Base-by-base conservation (phyloP, 1,140 invertebrate genomes). In the Ladona fulva region DNA sequence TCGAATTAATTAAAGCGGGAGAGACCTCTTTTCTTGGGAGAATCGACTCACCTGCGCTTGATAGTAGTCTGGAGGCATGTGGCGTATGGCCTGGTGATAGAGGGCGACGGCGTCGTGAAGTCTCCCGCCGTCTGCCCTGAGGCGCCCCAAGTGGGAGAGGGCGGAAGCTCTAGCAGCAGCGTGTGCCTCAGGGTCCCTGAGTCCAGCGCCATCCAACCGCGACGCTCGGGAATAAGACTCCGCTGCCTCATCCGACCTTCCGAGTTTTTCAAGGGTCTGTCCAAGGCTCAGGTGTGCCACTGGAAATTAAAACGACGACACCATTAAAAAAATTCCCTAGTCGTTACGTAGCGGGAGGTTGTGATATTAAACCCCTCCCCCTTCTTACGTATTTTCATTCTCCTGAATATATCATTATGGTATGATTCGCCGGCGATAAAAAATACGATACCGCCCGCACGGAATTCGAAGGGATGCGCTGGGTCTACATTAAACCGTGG, bases 271-370 rank as follows among this genome's bases (percentile, higher is more conserved):
- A 79, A 97, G 87, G 25, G 96, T 92, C 79, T 95, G 92, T 0
- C 95, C 97, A 81, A 98, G 88, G 83, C 98, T 98, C 78, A 98
- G 90, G 86, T 98, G 95, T 66, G 97, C 97, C 89, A 97, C 96
- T 97, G 89, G 25, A 91, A 90, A 74, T 82, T 82, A 82, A 82
- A 82, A 37, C 29, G 29, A 37, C 29, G 29, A 1, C 29, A 37
- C 8, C 8, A 37, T 1, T 5, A 37, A 5, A 37, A 37, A 37
- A 37, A 37, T 1, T n/a, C n/a, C n/a, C n/a, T n/a, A n/a, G n/a
- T n/a, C n/a, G 29, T 5, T 8, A 37, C 29, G 29, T 37, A 37
- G n/a, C 29, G 29, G 8, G n/a, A n/a, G n/a, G 29, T 37, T 8
- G 29, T 8, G 29, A 37, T 37, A 37, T 37, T n/a, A 37, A 5